Evolutionary conservation across 2,113 vertebrate species (phyloP).

Genomic region (Hippocampus zosterae): DNA sequence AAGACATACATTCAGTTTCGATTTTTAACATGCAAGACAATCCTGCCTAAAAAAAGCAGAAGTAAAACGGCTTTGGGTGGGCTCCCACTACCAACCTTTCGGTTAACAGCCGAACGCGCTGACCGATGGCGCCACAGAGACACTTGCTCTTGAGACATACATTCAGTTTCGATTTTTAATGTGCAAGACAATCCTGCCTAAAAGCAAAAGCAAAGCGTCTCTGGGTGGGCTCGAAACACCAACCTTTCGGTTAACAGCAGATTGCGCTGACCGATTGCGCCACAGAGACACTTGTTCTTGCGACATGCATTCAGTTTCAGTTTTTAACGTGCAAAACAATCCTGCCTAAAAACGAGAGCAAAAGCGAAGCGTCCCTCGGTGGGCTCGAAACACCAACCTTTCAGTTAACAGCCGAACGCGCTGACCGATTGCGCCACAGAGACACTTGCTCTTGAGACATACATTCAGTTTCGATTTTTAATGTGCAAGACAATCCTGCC

Average conservation of each 20-base stretch:
- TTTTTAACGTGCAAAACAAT: no score
- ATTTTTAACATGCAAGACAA: no score
- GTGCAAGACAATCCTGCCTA: no score
- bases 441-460: neutral
- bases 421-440: slow-evolving; percentile 61
- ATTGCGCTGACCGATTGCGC: slow-evolving; percentile 49
- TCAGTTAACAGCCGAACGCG: slow-evolving; percentile 58
- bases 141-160: neutral
- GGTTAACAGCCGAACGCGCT: slow-evolving; percentile 58
- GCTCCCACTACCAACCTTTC: slow-evolving; percentile 53
- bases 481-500: no score
- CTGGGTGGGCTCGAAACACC: slow-evolving; percentile 47
- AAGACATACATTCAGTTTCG: no score
- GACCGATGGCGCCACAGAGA: slow-evolving; percentile 60
- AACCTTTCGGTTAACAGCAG: slow-evolving; percentile 45
- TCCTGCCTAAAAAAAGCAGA: no score
- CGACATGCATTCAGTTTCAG: no score
- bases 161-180: no score
- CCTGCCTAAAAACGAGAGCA: no score
- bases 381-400: slow-evolving; percentile 57
- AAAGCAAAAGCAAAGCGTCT: slow-evolving; percentile 18
- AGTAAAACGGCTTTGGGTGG: no score
- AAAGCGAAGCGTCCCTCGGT: slow-evolving; percentile 4
- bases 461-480: no score
- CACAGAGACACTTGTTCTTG: slow-evolving; percentile 43